phyloP scores from a whole-genome alignment of 1,140 invertebrate species.

The Wasmannia auropunctata region DNA sequence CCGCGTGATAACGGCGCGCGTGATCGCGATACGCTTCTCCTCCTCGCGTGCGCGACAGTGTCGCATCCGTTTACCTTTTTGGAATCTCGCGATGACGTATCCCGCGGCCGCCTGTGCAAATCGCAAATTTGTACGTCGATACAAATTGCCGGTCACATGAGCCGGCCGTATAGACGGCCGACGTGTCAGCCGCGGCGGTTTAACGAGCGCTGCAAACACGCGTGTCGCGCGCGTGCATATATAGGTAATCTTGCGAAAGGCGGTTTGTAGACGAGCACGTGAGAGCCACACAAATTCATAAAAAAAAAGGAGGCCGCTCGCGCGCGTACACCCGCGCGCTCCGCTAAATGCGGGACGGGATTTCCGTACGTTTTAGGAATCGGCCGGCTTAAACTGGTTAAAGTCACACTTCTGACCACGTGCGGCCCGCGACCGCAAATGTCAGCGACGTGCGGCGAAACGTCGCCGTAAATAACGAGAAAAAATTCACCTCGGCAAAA shows the following conservation, averaged over 20 bases:
- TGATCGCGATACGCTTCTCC: neutral
- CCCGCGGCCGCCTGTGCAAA: slow-evolving; percentile 24
- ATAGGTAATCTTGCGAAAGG: neutral
- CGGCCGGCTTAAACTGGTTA: slow-evolving; percentile 18
- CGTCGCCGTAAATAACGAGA: neutral
- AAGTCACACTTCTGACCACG: neutral
- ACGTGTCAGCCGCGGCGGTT: slow-evolving; percentile 30
- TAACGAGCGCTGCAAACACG: slow-evolving; percentile 39
- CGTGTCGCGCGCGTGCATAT: too few species aligned
- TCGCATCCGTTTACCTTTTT: slow-evolving; percentile 4
- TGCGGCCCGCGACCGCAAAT: neutral
- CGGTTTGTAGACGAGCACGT: slow-evolving; percentile 17
- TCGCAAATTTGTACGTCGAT: slow-evolving; percentile 37
- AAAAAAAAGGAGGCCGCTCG: neutral
- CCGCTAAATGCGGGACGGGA: neutral
- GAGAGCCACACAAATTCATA: slow-evolving; percentile 9
- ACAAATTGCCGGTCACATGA: slow-evolving; percentile 60
- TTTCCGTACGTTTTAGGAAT: neutral
- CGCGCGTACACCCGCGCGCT: neutral
- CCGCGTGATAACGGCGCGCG: neutral
- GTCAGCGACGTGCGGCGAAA: neutral
- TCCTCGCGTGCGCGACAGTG: neutral
- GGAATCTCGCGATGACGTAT: slow-evolving; percentile 40
- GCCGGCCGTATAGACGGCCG: neutral
- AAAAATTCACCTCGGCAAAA: neutral